Conservation (phyloP, 2,797 vertebrate species). For the Hybognathus amarus region DNA sequence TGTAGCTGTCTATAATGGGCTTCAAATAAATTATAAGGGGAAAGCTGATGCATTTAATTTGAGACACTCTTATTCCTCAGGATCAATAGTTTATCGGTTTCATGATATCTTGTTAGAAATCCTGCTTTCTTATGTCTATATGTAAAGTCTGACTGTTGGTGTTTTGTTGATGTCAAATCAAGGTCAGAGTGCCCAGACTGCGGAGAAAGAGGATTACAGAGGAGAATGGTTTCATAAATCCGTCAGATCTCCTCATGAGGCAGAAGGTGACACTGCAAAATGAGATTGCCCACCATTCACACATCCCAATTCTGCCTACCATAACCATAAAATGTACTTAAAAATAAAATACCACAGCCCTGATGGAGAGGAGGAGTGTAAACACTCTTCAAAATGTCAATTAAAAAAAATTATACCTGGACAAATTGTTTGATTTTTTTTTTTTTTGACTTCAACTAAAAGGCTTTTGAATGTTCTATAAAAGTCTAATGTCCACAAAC, state of each 20-base stretch:
- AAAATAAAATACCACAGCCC: not conserved
- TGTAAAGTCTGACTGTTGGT: slow-evolving; percentile 1
- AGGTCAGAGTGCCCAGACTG: slow-evolving; percentile 12
- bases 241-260: slow-evolving; percentile 6
- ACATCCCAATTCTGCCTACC: not conserved
- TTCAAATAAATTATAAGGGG: slow-evolving; percentile 3
- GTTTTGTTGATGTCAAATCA: slow-evolving; percentile 29
- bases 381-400: slow-evolving; percentile 2
- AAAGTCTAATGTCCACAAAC: not conserved
- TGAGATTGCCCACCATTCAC: slow-evolving; percentile 7
- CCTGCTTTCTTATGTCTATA: not conserved
- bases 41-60: not conserved
- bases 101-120: not conserved
- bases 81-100: not conserved
- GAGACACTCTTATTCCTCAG: not conserved
- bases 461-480: not conserved
- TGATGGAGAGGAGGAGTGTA: not conserved
- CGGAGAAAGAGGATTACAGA: slow-evolving; percentile 10
- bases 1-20: not conserved
- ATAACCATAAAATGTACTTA: slow-evolving; percentile 11
- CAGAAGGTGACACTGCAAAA: slow-evolving; percentile 37
- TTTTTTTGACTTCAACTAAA: not conserved
- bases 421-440: not conserved
- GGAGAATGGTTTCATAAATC: slow-evolving; percentile 32
- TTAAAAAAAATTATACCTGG: not conserved